Evolutionary conservation across 2,888 invertebrate species (phyloP).

Genomic region (Augochlorella aurata): DNA sequence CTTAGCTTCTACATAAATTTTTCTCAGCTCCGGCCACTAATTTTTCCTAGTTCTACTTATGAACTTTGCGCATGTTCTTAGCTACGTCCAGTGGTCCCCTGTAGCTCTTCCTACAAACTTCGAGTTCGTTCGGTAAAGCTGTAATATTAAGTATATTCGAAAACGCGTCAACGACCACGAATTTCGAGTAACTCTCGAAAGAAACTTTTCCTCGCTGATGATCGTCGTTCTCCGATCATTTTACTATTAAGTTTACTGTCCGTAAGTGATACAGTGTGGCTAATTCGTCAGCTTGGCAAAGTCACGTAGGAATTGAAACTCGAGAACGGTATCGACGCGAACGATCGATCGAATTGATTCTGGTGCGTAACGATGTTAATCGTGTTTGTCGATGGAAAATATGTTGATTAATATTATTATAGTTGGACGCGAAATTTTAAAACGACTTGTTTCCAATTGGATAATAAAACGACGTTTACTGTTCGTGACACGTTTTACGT

Average conservation of each 20-base stretch:
- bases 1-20: background rate
- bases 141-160: constrained; percentile 20
- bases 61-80: background rate
- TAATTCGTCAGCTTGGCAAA: constrained; percentile 21
- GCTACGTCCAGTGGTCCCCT: background rate
- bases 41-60: too few relatives aligned
- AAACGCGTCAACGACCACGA: constrained; percentile 11
- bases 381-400: constrained; percentile 2
- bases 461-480: constrained; percentile 49
- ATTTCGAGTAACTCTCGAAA: constrained; percentile 10
- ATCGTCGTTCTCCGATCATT: constrained; percentile 30
- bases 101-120: constrained; percentile 1
- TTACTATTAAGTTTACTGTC: constrained; percentile 34
- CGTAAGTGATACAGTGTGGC: constrained; percentile 26
- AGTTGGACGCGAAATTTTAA: constrained; percentile 23
- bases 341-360: constrained; percentile 48
- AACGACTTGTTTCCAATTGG: constrained; percentile 44
- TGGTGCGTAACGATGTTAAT: background rate
- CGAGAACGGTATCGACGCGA: constrained; percentile 24
- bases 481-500: constrained; percentile 46
- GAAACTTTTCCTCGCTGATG: constrained; percentile 37
- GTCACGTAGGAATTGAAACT: constrained; percentile 60
- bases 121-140: constrained; percentile 17
- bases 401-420: constrained; percentile 16
- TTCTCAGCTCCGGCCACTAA: background rate